Evolutionary conservation across 2,888 invertebrate genomes (phyloP).

Genomic region (Catotricha subobsoleta): DNA sequence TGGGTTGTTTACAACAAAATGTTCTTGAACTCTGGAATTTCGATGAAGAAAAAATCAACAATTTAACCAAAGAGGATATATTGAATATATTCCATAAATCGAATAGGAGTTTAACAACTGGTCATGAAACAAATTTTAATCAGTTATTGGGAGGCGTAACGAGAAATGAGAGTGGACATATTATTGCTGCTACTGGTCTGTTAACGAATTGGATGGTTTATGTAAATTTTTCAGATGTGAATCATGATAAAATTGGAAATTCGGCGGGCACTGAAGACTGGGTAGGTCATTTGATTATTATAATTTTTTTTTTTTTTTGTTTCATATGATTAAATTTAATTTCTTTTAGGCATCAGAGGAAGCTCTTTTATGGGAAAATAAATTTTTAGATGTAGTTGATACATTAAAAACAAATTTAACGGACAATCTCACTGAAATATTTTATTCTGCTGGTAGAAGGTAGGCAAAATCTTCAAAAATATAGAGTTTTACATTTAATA

Average conservation of each 20-base stretch:
- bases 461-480: slow-evolving; percentile 14
- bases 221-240: slow-evolving; percentile 47
- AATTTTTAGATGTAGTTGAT: slow-evolving; percentile 33
- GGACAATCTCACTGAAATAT: slow-evolving; percentile 28
- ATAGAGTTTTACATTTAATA: background rate
- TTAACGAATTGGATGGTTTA: slow-evolving; percentile 43
- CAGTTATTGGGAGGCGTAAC: slow-evolving; percentile 42
- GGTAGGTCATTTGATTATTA: slow-evolving; percentile 28
- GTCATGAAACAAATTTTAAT: slow-evolving; percentile 39
- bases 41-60: slow-evolving; percentile 33
- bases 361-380: slow-evolving; percentile 41
- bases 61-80: slow-evolving; percentile 41
- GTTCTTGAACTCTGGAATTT: slow-evolving; percentile 54
- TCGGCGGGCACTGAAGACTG: slow-evolving; percentile 57
- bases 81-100: slow-evolving; percentile 39
- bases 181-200: slow-evolving; percentile 41
- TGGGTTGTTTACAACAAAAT: slow-evolving; percentile 43
- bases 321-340: background rate
- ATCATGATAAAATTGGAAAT: slow-evolving; percentile 48
- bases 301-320: slow-evolving; percentile 4
- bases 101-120: slow-evolving; percentile 42
- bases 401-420: slow-evolving; percentile 19
- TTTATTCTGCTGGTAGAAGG: slow-evolving; percentile 43
- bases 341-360: slow-evolving; percentile 31
- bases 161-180: slow-evolving; percentile 39